Evolutionary conservation across 2,113 vertebrate species (phyloP).

Genomic region (Leiothrix lutea): DNA sequence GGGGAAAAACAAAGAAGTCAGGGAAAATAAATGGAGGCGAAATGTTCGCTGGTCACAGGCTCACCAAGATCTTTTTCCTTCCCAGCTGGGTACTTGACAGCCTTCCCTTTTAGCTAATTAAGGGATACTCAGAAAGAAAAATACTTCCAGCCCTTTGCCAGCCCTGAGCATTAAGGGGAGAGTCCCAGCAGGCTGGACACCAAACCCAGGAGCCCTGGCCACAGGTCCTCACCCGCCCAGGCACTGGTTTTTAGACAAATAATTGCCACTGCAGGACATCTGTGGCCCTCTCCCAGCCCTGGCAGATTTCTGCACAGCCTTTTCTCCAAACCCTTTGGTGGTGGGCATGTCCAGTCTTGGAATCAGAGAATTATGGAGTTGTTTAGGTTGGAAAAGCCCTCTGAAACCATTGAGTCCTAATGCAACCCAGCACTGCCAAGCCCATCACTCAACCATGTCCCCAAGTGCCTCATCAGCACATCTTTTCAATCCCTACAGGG

Average conservation of each 20-base stretch:
- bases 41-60: not conserved
- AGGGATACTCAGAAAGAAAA: conserved; percentile 20
- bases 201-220: not conserved
- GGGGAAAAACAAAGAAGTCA: conserved; percentile 25
- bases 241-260: not conserved
- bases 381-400: not conserved
- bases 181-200: not conserved
- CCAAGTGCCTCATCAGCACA: not conserved
- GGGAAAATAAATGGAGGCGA: not conserved
- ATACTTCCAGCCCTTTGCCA: conserved; percentile 12
- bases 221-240: not conserved
- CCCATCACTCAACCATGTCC: not conserved
- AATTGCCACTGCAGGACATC: not conserved
- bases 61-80: not conserved
- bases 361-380: not conserved
- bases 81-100: not conserved
- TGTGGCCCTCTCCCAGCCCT: not conserved
- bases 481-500: not conserved
- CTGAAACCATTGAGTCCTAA: not conserved
- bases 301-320: not conserved
- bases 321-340: not conserved
- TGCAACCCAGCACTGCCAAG: not conserved
- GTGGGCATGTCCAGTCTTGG: not conserved
- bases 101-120: conserved; percentile 33
- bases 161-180: not conserved